Evolutionary conservation across 2,888 invertebrate genomes (phyloP).

Genomic region (Platerodrilus igneus): DNA sequence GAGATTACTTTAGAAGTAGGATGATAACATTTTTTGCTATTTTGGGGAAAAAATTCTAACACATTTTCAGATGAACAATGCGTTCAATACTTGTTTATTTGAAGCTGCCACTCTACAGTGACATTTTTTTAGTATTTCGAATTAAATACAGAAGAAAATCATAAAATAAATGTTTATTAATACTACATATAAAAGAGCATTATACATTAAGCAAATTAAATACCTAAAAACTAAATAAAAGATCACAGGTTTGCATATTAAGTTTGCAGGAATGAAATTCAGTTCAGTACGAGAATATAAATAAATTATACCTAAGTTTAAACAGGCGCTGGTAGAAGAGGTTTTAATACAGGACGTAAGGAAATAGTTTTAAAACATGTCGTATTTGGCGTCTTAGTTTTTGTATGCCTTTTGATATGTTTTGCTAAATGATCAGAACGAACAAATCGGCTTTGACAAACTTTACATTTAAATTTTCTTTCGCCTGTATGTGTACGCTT

Average conservation of each 20-base stretch:
- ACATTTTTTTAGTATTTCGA: no score
- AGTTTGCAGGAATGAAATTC: constrained; percentile 8
- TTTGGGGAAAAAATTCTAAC: no score
- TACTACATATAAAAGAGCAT: no score
- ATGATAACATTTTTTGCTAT: no score
- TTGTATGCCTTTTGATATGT: constrained; percentile 83
- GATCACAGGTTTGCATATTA: constrained; percentile 20
- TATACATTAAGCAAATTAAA: no score
- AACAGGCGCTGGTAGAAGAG: constrained; percentile 39
- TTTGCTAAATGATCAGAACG: constrained; percentile 88
- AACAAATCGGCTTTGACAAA: constrained; percentile 80
- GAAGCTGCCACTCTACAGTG: no score
- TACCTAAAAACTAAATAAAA: constrained; percentile 18
- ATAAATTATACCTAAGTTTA: not conserved
- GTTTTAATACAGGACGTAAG: constrained; percentile 38
- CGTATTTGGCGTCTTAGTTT: constrained; percentile 53
- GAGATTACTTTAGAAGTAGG: no score
- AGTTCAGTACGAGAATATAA: no score
- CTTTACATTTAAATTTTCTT: constrained; percentile 85
- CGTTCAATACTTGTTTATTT: no score
- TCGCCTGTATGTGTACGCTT: constrained; percentile 93
- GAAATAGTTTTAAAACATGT: constrained; percentile 33
- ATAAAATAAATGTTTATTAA: no score
- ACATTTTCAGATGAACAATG: no score
- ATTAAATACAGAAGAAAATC: no score